Evolutionary conservation across 1,140 invertebrate genomes (phyloP).

Genomic region (Meloidogyne chitwoodi): DNA sequence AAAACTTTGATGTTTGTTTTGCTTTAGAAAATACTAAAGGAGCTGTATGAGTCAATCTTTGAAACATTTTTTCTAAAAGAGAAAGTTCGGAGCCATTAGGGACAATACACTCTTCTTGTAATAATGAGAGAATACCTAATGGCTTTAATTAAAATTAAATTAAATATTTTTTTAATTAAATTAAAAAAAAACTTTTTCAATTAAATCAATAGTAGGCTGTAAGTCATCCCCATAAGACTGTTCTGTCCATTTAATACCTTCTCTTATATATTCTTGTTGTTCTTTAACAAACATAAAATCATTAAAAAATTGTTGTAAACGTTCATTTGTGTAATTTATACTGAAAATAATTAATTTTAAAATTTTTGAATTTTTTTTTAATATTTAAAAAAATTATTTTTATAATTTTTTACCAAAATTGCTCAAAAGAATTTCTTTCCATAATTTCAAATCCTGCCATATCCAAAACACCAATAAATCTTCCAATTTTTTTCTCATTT

Average conservation of each 20-base stretch:
- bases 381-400: background rate
- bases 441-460: conserved; percentile 99
- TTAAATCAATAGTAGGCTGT: conserved; percentile 92
- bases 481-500: background rate
- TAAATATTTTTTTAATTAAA: too few species aligned
- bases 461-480: conserved; percentile 84
- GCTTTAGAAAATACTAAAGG: conserved; percentile 43
- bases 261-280: conserved; percentile 91
- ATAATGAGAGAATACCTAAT: conserved; percentile 98
- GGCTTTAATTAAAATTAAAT: conserved; percentile 69
- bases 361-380: too few species aligned
- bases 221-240: conserved; percentile 99
- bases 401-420: conserved; percentile 61
- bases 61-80: conserved; percentile 85
- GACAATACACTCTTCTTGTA: conserved; percentile 99
- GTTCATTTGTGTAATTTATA: conserved; percentile 95
- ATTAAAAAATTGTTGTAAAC: conserved; percentile 99
- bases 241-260: conserved; percentile 75
- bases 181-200: conserved; percentile 78
- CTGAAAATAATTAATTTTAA: conserved; percentile 26
- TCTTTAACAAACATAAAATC: conserved; percentile 99
- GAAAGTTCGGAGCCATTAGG: conserved; percentile 96
- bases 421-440: conserved; percentile 64
- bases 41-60: conserved; percentile 24
- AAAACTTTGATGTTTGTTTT: conserved; percentile 50